Evolutionary conservation across 53 echinoderm and acorn worm genomes (phyloP).

Genomic region (Holothuria leucospilota): DNA sequence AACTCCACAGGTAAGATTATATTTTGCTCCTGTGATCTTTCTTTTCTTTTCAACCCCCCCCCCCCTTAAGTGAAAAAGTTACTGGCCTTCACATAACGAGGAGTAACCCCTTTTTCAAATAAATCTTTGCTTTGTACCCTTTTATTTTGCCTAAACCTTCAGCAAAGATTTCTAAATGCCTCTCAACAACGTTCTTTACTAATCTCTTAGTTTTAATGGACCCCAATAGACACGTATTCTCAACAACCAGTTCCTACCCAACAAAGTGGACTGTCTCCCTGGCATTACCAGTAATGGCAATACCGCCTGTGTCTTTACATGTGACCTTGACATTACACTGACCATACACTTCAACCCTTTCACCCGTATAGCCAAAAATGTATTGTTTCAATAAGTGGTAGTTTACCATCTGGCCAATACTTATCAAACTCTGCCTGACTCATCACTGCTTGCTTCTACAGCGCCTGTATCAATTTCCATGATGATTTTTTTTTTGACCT

Average conservation of each 20-base stretch:
- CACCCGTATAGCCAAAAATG: slow-evolving; percentile 24
- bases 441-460: slow-evolving; percentile 30
- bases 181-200: not conserved
- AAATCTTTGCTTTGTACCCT: slow-evolving; percentile 7
- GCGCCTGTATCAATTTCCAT: slow-evolving; percentile 62
- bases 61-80: slow-evolving; percentile 60
- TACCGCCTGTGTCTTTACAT: slow-evolving; percentile 8
- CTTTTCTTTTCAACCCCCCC: slow-evolving; percentile 61
- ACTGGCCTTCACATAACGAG: slow-evolving; percentile 63
- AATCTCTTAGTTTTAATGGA: not conserved
- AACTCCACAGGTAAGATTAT: slow-evolving; percentile 60
- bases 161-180: not conserved
- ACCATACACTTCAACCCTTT: slow-evolving; percentile 20
- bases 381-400: not conserved
- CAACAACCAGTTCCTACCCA: slow-evolving; percentile 1
- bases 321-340: slow-evolving; percentile 8
- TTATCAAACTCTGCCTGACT: slow-evolving; percentile 6
- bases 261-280: slow-evolving; percentile 21
- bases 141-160: slow-evolving; percentile 1
- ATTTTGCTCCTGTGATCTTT: slow-evolving; percentile 36
- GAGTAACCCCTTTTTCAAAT: slow-evolving; percentile 52
- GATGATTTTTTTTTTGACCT: slow-evolving; percentile 5
- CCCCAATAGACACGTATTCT: too few relatives aligned
- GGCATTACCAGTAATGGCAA: slow-evolving; percentile 27
- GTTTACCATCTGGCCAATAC: slow-evolving; percentile 25